Percentiles rank a stretch among this genome's conserved stretches.
phyloP scores from a whole-genome alignment of 1,140 invertebrate species.

The Macrobrachium nipponense region DNA sequence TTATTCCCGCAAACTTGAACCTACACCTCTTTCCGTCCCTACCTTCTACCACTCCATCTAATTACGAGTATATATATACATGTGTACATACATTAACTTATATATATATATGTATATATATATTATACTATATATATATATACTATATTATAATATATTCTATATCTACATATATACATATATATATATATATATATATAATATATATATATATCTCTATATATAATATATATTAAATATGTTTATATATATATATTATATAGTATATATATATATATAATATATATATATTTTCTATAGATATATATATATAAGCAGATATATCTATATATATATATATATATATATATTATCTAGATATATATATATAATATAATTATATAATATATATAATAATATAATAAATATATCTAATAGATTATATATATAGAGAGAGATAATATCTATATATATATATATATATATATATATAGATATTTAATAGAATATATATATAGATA shows the following conservation, averaged over 20 bases:
- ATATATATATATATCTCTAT: no score
- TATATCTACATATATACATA: constrained; percentile 28
- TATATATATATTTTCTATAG: no score
- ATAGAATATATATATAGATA: no score
- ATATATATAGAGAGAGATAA: no score
- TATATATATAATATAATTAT: constrained; percentile 14
- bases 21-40: no score
- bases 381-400: constrained; percentile 35
- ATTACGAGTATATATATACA: no score
- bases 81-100: neutral
- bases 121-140: no score
- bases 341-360: neutral
- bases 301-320: constrained; percentile 32
- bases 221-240: constrained; percentile 20
- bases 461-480: constrained; percentile 26
- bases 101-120: constrained; percentile 29
- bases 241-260: constrained; percentile 27
- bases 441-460: no score
- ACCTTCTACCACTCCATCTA: no score
- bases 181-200: neutral
- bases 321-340: neutral
- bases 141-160: no score
- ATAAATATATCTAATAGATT: constrained; percentile 27
- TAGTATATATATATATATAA: no score
- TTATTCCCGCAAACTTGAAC: no score